phyloP scores from a whole-genome alignment of 2,888 invertebrate genomes.

The Brachycybe producta region DNA sequence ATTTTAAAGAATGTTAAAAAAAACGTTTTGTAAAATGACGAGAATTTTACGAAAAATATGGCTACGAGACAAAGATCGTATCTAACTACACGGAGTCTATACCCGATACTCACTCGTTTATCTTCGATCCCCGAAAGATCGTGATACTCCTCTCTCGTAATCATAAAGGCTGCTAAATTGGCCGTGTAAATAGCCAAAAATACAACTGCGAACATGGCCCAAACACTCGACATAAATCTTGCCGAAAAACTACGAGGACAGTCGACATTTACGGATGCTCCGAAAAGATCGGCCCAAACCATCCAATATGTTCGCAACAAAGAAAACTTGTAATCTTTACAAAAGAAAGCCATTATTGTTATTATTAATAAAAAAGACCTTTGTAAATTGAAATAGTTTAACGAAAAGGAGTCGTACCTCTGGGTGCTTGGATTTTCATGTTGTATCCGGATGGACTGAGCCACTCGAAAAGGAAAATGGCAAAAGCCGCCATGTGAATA shows the following conservation, averaged over 20 bases:
- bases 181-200: slow-evolving; percentile 99
- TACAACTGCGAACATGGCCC: slow-evolving; percentile 97
- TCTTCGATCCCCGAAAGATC: slow-evolving; percentile 79
- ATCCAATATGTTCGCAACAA: slow-evolving; percentile 97
- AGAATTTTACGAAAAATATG: too few species aligned
- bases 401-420: slow-evolving; percentile 22
- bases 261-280: slow-evolving; percentile 95
- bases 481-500: slow-evolving; percentile 88
- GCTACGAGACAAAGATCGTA: too few species aligned
- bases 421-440: slow-evolving; percentile 51
- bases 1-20: too few species aligned
- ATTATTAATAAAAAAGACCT: too few species aligned
- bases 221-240: slow-evolving; percentile 82
- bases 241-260: slow-evolving; percentile 89
- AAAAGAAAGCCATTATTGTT: too few species aligned
- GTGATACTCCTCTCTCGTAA: slow-evolving; percentile 89
- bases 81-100: too few species aligned
- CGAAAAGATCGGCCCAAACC: slow-evolving; percentile 97
- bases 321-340: slow-evolving; percentile 65
- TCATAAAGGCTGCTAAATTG: slow-evolving; percentile 99
- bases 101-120: slow-evolving; percentile 44
- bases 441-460: slow-evolving; percentile 89
- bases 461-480: slow-evolving; percentile 96
- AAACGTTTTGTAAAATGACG: too few species aligned
- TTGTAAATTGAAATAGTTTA: background rate